Base-by-base conservation (phyloP, 2,113 vertebrate species). In the Holacanthus passer region DNA sequence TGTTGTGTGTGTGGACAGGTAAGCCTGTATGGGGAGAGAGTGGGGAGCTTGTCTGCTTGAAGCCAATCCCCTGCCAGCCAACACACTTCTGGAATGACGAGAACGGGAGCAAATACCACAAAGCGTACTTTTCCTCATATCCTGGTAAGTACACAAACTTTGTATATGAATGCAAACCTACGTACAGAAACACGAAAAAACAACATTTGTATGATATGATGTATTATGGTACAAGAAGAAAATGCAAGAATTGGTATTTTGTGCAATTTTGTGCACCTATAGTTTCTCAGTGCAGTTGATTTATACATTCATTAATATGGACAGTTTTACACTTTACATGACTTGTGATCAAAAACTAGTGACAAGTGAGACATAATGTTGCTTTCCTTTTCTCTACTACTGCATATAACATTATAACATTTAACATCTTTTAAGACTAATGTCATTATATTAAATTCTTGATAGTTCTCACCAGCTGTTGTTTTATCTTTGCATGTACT, bases 1-100 rank as follows among this genome's bases (percentile, higher is more conserved):
- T 68, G 66, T 68, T 79, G 58, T 73, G 70, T 81, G 39, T 65
- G 70, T 74, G 62, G 58, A 52, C 90, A 99, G 98, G 97, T 73
- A 96, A 96, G 63, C 95, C 96, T 0, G 96, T 99, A 0, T 99
- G 97, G 97, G 97, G 97, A 0, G 96, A 97, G 87, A 99, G 97
- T 0, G 98, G 98, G 0, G 98, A 99, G 95, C 94, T 99, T 81
- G 97, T 99, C 72, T 99, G 98, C 81, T 95, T 96, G 69, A 97
- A 96, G 86, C 98, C 98, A 0, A 90, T 99, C 27, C 98, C 98
- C 48, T 98, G 97, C 73, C 98, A 99, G 88, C 98, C 98, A 67
- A 99, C 97, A 0, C 96, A 97, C 90, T 99, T 99, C 94, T 99
- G 98, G 98, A 99, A 98, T 0, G 98, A 99, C 0, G 97, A 99